A percentile compares a stretch with the other conserved stretches of the same genome.
Conservation (phyloP, 1,140 invertebrate species). For the Oedothorax gibbosus region DNA sequence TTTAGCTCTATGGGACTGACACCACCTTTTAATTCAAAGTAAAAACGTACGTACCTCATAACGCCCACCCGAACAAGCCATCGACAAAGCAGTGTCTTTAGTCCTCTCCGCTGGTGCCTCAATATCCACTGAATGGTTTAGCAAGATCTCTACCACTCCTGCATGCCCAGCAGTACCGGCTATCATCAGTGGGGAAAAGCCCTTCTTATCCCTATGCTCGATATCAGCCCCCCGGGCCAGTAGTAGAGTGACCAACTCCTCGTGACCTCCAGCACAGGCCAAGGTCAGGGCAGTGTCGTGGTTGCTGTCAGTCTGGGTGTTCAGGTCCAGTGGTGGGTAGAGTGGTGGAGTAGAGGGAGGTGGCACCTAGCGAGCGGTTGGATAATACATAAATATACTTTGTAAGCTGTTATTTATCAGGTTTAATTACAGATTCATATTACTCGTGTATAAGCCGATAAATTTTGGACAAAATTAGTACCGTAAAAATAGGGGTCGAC, state of each 20-base stretch:
- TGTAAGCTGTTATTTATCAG: too few species aligned
- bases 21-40: too few species aligned
- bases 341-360: constrained; percentile 45
- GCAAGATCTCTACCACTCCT: constrained; percentile 85
- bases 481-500: too few species aligned
- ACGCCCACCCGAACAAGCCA: constrained; percentile 96
- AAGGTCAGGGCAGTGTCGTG: constrained; percentile 97
- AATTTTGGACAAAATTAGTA: too few species aligned
- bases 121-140: constrained; percentile 93
- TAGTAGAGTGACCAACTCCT: constrained; percentile 92
- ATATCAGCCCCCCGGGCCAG: constrained; percentile 92
- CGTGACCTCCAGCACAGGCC: constrained; percentile 96
- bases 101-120: constrained; percentile 99
- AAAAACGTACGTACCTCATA: constrained; percentile 76
- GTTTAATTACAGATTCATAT: too few species aligned
- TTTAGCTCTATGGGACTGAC: too few species aligned
- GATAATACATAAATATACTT: too few species aligned
- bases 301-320: constrained; percentile 97
- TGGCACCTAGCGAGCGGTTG: not conserved
- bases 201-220: constrained; percentile 98
- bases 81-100: constrained; percentile 96
- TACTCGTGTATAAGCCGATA: too few species aligned
- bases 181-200: constrained; percentile 96
- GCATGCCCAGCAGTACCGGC: constrained; percentile 97
- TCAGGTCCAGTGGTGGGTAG: constrained; percentile 78